These are phyloP conservation scores for Calycopis cecrops DNA, from an alignment of 1,140 invertebrate genomes.

Conservation along the genomic window DNA sequence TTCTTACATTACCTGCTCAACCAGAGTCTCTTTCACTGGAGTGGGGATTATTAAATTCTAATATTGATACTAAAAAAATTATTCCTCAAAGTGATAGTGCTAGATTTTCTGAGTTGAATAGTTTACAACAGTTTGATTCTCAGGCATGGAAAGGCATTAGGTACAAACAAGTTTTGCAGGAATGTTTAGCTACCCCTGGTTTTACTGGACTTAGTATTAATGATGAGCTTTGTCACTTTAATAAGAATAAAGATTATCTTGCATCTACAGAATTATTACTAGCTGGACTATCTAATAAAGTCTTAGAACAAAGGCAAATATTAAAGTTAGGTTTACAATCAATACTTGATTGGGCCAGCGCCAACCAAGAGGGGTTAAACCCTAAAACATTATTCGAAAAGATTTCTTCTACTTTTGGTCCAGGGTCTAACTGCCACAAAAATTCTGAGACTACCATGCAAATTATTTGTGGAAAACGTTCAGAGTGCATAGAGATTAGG, in stretches of 20 bases:
- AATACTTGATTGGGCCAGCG: constrained; percentile 22
- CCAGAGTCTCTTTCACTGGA: neutral
- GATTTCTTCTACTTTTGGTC: constrained; percentile 11
- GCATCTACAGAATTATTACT: constrained; percentile 25
- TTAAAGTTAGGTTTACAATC: constrained; percentile 15
- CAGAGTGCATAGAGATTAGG: constrained; percentile 36
- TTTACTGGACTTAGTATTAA: constrained; percentile 14
- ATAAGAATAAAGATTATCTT: constrained; percentile 14
- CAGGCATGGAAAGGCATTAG: constrained; percentile 14
- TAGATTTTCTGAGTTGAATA: neutral
- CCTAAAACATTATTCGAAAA: constrained; percentile 6
- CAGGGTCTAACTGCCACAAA: constrained; percentile 5
- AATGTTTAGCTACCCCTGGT: constrained; percentile 10
- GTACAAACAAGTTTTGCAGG: constrained; percentile 12
- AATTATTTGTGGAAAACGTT: constrained; percentile 40
- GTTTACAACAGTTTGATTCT: constrained; percentile 1
- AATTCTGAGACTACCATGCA: constrained; percentile 31
- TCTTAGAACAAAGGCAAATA: constrained; percentile 17
- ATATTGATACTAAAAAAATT: constrained; percentile 9
- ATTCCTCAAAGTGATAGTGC: constrained; percentile 1
- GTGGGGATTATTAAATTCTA: neutral
- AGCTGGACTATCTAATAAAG: constrained; percentile 29
- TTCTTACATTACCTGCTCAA: neutral
- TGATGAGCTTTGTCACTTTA: constrained; percentile 18
- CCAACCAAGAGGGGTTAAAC: constrained; percentile 1